Base-by-base conservation (phyloP, 2,797 vertebrate genomes). In the Cephalopachus bancanus region DNA sequence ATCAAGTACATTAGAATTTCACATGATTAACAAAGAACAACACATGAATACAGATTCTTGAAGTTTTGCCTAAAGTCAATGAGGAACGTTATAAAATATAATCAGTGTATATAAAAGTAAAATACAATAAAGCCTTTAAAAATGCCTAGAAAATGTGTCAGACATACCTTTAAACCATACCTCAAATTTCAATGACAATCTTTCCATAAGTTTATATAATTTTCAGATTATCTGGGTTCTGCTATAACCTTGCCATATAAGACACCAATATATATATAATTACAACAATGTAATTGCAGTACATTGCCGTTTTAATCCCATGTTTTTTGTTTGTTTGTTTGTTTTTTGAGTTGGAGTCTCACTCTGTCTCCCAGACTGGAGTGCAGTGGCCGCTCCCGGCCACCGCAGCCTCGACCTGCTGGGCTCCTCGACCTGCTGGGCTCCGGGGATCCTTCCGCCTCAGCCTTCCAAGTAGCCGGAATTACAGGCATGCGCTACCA, bases 61-160 rank as follows among this genome's bases (percentile, higher is more conserved):
- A 90, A 84, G 30, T 84, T 89, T 96, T 90, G 72, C 78, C 78
- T 93, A 91, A 65, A 90, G 24, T 30, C 74, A 92, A 44, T 95
- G 95, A 95, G 37, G 55, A 81, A 85, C 86, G 64, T 91, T 91
- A 91, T 33, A 94, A 93, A 89, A 90, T 88, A 91, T 65, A 86
- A 80, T 87, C 37, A 88, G 65, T n/a, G 11, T 76, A 64, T 92
- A 59, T 84, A 79, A 93, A 83, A 95, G 75, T 95, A 86, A 91
- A 92, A 89, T 64, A 33, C 44, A 95, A 83, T 89, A 79, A 78
- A 17, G 65, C 55, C 49, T 95, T 94, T 60, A 30, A 89, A 85
- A 85, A 89, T 80, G 92, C 37, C 24, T 86, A 10, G n/a, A 65
- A 87, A 89, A 87, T 69, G 5, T 93, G 57, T 93, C 30, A 67